Evolutionary conservation across 2,797 vertebrate genomes (phyloP), one percentile per base, ranked within the genome.

Genomic region (Caiman crocodilus): DNA sequence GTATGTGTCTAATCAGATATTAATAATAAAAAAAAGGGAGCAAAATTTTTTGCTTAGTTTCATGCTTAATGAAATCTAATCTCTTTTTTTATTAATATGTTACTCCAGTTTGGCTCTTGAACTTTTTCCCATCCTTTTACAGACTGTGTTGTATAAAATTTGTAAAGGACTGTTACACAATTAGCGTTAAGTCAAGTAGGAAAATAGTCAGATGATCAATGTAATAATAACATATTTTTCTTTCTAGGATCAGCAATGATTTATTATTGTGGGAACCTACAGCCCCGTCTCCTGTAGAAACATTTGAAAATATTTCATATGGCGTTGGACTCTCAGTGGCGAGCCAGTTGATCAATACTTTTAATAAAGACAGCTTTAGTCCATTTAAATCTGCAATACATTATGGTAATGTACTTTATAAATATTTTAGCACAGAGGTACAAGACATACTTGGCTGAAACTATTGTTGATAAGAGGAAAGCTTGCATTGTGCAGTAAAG

Each of bases 201-300:
- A 85, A 63, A 84, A 25, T 32, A 42, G 25, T 82, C 0, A 61
- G 30, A 4, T 9, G 3, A 77, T 83, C 90, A 90, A 21, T 85
- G 32, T 74, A 82, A 79, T 14, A 14, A 42, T 64, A 57, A 81
- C 55, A 79, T 86, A 1, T 90, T 83, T 95, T 88, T 96, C 87
- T 96, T 97, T 90, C 35, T 95, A 99, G 99, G 97, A 98, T 99
- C 97, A 99, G 99, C 96, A 99, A 99, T 95, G 99, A 99, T 96
- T 97, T 99, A 93, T 96, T 99, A 60, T 98, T 99, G 11, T 99
- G 99, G 99, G 99, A 99, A 96, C 99, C 99, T 77, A 99, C 99
- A 28, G 99, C 99, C 93, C 99, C 99, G 4, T 99, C 99, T 79
- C 99, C 99, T 20, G 99, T 99, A 89, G 99, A 99, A 97, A 99